Evolutionary conservation across 2,113 vertebrate genomes (phyloP).

Genomic region (Catagonus wagneri): DNA sequence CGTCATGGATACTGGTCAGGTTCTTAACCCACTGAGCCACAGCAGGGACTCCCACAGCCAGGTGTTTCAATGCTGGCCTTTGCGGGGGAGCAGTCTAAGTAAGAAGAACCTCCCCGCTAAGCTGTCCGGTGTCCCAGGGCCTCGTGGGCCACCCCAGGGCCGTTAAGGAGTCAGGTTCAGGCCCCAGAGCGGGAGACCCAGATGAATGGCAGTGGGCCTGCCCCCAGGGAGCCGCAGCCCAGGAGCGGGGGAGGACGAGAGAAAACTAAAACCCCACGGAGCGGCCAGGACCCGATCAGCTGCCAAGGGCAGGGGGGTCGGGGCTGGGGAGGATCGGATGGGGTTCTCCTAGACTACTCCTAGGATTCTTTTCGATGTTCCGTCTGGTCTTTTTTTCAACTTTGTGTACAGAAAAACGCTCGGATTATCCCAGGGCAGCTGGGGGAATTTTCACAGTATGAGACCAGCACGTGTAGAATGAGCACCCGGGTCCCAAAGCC

Average conservation of each 20-base stretch:
- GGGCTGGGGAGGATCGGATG: no score
- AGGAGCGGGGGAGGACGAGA: fast-evolving
- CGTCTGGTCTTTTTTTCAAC: neutral
- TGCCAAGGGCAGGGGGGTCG: fast-evolving
- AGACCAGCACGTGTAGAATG: neutral
- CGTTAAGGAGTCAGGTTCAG: fast-evolving
- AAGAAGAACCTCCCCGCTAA: neutral
- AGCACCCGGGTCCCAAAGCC: neutral
- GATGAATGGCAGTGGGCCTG: fast-evolving
- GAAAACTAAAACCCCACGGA: fast-evolving
- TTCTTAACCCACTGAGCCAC: no score
- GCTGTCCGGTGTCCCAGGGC: neutral
- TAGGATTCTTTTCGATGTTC: neutral
- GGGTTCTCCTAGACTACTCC: no score
- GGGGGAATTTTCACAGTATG: neutral
- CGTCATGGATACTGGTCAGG: no score
- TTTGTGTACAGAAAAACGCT: neutral
- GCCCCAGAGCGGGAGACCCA: neutral
- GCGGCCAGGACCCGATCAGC: neutral
- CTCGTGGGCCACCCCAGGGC: neutral
- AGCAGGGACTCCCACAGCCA: no score
- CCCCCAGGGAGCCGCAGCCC: neutral
- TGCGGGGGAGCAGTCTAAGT: no score
- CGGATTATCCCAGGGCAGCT: no score
- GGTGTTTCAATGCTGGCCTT: neutral